Conservation (phyloP, 2,113 vertebrate species). For the Coracopsis vasa region DNA sequence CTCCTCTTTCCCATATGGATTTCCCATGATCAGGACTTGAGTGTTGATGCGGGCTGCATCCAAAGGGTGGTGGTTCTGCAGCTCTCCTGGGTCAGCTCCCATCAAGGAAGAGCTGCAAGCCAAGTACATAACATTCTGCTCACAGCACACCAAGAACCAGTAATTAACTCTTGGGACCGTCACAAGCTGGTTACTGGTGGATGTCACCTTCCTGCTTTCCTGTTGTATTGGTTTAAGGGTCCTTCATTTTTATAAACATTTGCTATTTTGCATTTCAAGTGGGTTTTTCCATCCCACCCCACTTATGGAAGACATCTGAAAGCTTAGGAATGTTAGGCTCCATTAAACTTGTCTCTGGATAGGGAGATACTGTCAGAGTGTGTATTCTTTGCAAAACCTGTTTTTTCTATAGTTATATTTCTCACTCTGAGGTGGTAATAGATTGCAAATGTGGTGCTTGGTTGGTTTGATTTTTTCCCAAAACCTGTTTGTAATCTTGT, state of each 20-base stretch:
- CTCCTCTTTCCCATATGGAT: background rate
- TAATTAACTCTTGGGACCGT: background rate
- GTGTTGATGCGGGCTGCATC: background rate
- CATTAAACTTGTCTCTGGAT: background rate
- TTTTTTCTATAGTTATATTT: background rate
- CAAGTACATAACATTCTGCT: background rate
- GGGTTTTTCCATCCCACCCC: background rate
- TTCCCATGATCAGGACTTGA: background rate
- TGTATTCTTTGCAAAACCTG: background rate
- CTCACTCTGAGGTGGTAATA: background rate
- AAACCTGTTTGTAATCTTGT: background rate
- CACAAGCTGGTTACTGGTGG: background rate
- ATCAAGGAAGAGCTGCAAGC: background rate
- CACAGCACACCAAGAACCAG: background rate
- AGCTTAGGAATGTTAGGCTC: background rate
- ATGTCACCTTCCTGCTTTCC: background rate
- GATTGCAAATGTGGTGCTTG: background rate
- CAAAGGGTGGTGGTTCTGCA: background rate
- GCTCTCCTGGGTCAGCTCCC: background rate
- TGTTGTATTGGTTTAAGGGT: background rate
- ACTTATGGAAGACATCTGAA: background rate
- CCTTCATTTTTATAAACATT: background rate
- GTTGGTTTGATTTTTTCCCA: background rate
- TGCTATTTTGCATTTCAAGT: background rate
- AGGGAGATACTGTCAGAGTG: background rate